Evolutionary conservation across 2,888 invertebrate genomes (phyloP).

Genomic region (Melolontha melolontha): DNA sequence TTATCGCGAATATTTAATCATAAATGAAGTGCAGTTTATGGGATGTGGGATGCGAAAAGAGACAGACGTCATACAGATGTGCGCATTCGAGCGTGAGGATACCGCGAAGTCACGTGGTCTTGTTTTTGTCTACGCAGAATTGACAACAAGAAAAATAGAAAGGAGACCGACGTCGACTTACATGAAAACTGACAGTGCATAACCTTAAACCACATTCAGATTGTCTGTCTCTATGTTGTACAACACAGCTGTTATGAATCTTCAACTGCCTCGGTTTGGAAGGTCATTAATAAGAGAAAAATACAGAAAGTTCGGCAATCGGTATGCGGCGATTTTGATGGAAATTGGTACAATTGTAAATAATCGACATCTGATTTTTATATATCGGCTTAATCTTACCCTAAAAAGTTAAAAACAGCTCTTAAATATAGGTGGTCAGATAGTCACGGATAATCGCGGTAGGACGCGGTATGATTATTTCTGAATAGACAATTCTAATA

Average conservation of each 20-base stretch:
- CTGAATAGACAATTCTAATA: no score
- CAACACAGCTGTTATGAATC: constrained; percentile 21
- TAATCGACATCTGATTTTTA: no score
- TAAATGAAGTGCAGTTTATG: constrained; percentile 34
- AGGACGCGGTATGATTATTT: no score
- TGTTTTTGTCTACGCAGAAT: constrained; percentile 22
- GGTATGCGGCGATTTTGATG: no score
- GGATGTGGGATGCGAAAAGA: background rate
- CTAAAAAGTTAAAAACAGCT: no score
- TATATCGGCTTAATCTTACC: no score
- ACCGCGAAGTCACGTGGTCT: constrained; percentile 20
- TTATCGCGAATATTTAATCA: constrained; percentile 39
- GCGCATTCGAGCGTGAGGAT: constrained; percentile 1
- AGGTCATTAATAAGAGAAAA: background rate
- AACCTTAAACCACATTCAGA: constrained; percentile 36
- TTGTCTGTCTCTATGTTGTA: constrained; percentile 16
- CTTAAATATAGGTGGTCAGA: no score
- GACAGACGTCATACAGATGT: background rate
- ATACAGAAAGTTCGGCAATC: no score
- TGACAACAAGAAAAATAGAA: background rate
- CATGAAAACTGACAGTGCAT: constrained; percentile 34
- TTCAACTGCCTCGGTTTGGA: constrained; percentile 12
- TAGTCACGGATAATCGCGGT: no score
- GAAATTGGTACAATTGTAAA: no score
- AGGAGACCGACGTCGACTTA: background rate